These are phyloP conservation scores for Uropetala carovei DNA, from an alignment of 2,888 invertebrate species.

Conservation along the genomic window DNA sequence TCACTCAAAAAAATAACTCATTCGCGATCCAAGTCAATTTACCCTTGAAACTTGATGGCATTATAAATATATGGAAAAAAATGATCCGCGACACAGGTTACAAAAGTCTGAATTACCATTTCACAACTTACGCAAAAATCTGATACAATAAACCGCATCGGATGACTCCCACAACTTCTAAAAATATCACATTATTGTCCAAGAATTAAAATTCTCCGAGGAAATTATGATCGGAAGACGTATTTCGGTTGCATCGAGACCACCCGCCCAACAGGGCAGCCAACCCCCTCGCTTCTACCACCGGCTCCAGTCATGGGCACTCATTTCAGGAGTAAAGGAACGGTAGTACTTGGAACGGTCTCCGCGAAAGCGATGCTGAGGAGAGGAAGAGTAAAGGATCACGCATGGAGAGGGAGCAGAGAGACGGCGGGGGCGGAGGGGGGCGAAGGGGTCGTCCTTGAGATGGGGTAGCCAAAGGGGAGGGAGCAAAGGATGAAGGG, in stretches of 20 bases:
- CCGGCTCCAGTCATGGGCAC: background rate
- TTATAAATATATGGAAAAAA: too few relatives aligned
- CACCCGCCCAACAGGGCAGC: background rate
- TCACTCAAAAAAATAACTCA: too few relatives aligned
- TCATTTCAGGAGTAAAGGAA: background rate
- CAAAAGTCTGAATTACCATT: too few relatives aligned
- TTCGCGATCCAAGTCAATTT: too few relatives aligned
- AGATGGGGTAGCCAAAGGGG: background rate
- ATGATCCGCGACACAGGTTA: too few relatives aligned
- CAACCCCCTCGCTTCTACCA: background rate
- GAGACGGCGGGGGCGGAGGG: background rate
- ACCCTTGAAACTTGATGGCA: too few relatives aligned
- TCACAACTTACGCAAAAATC: too few relatives aligned
- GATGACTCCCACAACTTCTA: too few relatives aligned
- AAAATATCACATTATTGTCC: too few relatives aligned
- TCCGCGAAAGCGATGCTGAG: background rate
- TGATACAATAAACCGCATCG: too few relatives aligned
- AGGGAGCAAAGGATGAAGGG: background rate
- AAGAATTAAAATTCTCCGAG: too few relatives aligned
- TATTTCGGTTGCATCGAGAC: background rate
- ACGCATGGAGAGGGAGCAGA: background rate
- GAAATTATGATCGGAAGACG: too few relatives aligned
- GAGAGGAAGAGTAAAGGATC: background rate
- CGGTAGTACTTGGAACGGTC: constrained; percentile 1
- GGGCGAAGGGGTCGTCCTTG: constrained; percentile 39